Evolutionary conservation across 1,140 invertebrate genomes (phyloP).

Genomic region (Mylabris phalerata): DNA sequence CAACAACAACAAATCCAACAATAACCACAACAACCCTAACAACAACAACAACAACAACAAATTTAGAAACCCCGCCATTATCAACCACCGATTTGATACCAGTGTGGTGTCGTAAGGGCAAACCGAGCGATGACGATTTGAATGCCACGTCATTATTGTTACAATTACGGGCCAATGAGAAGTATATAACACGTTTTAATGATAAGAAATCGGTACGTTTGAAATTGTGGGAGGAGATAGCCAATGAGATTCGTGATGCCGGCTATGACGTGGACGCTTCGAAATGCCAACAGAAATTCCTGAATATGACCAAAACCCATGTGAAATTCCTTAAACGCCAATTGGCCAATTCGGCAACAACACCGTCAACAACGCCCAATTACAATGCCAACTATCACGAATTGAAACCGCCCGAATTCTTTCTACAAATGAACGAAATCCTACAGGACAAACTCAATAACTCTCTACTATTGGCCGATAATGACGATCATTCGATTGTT

Average conservation of each 20-base stretch:
- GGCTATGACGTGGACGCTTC: slow-evolving; percentile 3
- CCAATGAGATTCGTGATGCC: background rate
- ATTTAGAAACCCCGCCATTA: background rate
- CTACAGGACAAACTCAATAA: no score
- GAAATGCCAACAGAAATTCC: slow-evolving; percentile 2
- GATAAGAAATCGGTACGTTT: background rate
- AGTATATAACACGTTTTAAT: background rate
- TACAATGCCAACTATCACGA: no score
- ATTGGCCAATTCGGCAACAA: no score
- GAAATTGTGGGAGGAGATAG: slow-evolving; percentile 8
- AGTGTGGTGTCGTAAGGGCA: slow-evolving; percentile 4
- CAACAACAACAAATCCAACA: no score
- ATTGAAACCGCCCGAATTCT: no score
- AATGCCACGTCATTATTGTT: background rate
- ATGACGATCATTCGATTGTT: no score
- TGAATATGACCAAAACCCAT: background rate
- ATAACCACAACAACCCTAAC: no score
- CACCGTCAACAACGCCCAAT: no score
- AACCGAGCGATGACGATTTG: background rate
- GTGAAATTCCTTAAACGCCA: background rate
- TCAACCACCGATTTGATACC: background rate
- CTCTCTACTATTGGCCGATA: no score
- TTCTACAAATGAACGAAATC: no score
- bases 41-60: background rate
- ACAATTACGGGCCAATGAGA: slow-evolving; percentile 1